Evolutionary conservation across 1,140 invertebrate genomes (phyloP).

Genomic region (Eupristina koningsbergeri): DNA sequence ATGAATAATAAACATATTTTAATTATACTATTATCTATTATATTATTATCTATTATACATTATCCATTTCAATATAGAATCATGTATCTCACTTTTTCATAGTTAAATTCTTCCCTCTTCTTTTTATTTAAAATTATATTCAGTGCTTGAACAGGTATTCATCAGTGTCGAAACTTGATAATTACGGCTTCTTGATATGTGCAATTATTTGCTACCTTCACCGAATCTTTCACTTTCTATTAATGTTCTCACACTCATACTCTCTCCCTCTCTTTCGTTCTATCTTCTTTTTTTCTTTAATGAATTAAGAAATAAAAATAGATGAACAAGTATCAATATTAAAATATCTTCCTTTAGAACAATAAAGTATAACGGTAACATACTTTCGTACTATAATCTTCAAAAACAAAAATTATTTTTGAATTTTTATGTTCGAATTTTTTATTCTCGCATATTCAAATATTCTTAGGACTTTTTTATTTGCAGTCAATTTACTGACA

Average conservation of each 20-base stretch:
- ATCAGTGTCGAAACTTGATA: neutral
- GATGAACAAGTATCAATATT: neutral
- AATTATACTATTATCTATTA: too few species aligned
- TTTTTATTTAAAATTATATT: too few species aligned
- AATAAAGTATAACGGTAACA: neutral
- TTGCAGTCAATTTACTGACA: neutral
- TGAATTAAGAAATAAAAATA: neutral
- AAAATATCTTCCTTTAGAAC: neutral
- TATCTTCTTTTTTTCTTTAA: neutral
- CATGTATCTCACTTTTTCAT: too few species aligned
- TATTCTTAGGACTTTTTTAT: neutral
- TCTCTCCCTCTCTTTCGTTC: neutral
- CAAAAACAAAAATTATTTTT: neutral
- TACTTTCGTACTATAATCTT: neutral
- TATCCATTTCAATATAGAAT: too few species aligned
- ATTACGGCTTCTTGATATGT: neutral
- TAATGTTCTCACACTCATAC: too few species aligned
- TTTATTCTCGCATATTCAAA: neutral
- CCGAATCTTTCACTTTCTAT: neutral
- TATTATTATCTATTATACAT: too few species aligned
- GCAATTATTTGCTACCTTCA: neutral
- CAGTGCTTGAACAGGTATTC: neutral
- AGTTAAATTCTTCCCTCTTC: too few species aligned
- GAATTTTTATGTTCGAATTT: neutral
- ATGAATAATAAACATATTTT: too few species aligned